Evolutionary conservation across 2,888 invertebrate species (phyloP).

Genomic region (Drosophila kuntzei): DNA sequence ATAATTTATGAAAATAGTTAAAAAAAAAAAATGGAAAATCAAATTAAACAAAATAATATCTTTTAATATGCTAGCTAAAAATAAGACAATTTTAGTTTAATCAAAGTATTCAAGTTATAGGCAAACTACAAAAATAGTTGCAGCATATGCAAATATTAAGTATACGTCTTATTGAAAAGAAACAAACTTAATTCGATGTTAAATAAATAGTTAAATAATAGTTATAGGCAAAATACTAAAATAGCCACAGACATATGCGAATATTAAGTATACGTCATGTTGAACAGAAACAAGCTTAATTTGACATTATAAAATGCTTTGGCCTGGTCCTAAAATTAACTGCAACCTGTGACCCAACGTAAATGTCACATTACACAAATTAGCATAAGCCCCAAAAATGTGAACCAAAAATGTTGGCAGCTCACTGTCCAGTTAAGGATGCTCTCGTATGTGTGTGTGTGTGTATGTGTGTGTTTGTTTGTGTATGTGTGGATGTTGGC

Average conservation of each 20-base stretch:
- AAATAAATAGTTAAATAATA: no score
- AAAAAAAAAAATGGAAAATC: no score
- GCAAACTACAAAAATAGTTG: neutral
- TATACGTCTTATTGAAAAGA: slow-evolving; percentile 40
- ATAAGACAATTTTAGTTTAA: neutral
- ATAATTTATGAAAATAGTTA: neutral
- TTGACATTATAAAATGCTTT: slow-evolving; percentile 65
- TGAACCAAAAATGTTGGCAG: slow-evolving; percentile 34
- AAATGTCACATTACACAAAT: slow-evolving; percentile 68
- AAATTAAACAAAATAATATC: no score
- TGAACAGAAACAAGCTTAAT: slow-evolving; percentile 45
- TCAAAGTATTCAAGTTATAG: neutral
- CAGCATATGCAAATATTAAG: slow-evolving; percentile 29
- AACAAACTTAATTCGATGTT: slow-evolving; percentile 64
- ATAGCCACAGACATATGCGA: slow-evolving; percentile 8
- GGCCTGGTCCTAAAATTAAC: slow-evolving; percentile 63
- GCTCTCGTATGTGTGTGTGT: slow-evolving; percentile 1
- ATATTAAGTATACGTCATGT: slow-evolving; percentile 46
- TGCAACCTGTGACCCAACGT: slow-evolving; percentile 63
- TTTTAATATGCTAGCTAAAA: no score
- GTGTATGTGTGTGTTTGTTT: slow-evolving; percentile 26
- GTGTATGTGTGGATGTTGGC: slow-evolving; percentile 23
- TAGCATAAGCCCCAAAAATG: slow-evolving; percentile 67
- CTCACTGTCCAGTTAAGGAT: slow-evolving; percentile 42
- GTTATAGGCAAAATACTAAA: neutral